These are phyloP conservation scores for Ptyas mucosa DNA, from an alignment of 2,113 vertebrate species.

Conservation along the genomic window DNA sequence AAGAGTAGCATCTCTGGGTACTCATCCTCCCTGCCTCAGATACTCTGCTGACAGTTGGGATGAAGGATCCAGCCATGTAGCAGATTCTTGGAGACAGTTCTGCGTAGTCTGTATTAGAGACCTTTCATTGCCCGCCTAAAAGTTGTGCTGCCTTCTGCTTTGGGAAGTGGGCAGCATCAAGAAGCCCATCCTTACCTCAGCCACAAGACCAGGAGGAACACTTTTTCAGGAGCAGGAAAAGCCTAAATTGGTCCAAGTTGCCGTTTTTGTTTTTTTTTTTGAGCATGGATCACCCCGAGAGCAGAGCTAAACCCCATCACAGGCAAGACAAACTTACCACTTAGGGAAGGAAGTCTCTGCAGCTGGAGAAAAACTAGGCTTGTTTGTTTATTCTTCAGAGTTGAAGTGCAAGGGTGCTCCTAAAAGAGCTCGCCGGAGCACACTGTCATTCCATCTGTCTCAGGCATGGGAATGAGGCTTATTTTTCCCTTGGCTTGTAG, in stretches of 20 bases:
- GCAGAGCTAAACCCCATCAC: not conserved
- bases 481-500: slow-evolving; percentile 59
- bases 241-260: not conserved
- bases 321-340: slow-evolving; percentile 51
- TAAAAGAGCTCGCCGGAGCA: slow-evolving; percentile 42
- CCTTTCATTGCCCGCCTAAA: not conserved
- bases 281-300: not conserved
- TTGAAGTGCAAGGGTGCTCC: slow-evolving; percentile 51
- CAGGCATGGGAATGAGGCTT: slow-evolving; percentile 57
- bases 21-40: not conserved
- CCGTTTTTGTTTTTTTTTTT: not conserved
- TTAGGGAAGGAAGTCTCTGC: slow-evolving; percentile 20
- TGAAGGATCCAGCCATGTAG: not conserved
- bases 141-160: not conserved
- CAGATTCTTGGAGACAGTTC: not conserved
- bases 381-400: slow-evolving; percentile 25
- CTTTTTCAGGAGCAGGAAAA: not conserved
- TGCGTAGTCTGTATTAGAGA: not conserved
- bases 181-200: not conserved
- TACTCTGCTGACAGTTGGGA: rapidly evolving
- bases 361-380: slow-evolving; percentile 27
- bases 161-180: not conserved
- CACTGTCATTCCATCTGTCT: slow-evolving; percentile 53
- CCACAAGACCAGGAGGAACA: not conserved
- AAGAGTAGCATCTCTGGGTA: not conserved